These are phyloP conservation scores for Penaeus monodon DNA, from an alignment of 2,888 invertebrate species.

Conservation along the genomic window DNA sequence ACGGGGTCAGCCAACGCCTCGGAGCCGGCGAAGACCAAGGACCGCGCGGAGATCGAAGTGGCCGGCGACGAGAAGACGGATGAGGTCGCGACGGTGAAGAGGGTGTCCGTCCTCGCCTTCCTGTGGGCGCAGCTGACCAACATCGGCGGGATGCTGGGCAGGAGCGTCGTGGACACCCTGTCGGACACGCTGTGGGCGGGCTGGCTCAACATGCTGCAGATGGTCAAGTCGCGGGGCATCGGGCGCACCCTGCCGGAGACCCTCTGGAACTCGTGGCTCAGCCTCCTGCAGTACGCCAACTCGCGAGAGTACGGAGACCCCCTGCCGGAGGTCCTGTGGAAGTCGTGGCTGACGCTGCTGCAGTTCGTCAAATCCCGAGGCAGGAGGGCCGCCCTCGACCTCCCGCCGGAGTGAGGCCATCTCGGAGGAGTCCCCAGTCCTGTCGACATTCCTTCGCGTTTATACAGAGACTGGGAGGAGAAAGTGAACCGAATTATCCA, in stretches of 20 bases:
- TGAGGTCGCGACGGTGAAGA: constrained; percentile 23
- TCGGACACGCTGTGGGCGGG: constrained; percentile 24
- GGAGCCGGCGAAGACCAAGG: neutral
- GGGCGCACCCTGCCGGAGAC: neutral
- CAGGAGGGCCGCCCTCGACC: neutral
- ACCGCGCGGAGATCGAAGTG: constrained; percentile 10
- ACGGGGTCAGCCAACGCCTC: neutral
- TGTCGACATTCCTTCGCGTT: too few species aligned
- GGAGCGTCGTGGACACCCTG: constrained; percentile 33
- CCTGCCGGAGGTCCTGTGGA: constrained; percentile 11
- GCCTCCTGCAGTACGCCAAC: constrained; percentile 15
- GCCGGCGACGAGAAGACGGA: constrained; percentile 11
- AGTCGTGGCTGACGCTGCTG: constrained; percentile 28
- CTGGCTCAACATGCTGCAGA: constrained; percentile 26
- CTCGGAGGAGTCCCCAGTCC: too few species aligned
- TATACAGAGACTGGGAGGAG: too few species aligned
- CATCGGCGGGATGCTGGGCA: constrained; percentile 39
- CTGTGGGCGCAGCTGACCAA: constrained; percentile 47
- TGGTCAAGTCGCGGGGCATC: constrained; percentile 15
- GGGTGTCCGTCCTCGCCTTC: constrained; percentile 22
- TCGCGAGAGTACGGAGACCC: constrained; percentile 18
- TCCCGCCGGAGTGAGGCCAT: neutral
- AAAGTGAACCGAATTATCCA: too few species aligned
- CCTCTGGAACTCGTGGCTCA: constrained; percentile 20
- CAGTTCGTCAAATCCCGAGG: constrained; percentile 25